Percentiles rank a stretch among this genome's conserved stretches.
These are phyloP conservation scores for Crossaster papposus DNA, from an alignment of 53 echinoderm and acorn worm genomes.

Conservation along the genomic window DNA sequence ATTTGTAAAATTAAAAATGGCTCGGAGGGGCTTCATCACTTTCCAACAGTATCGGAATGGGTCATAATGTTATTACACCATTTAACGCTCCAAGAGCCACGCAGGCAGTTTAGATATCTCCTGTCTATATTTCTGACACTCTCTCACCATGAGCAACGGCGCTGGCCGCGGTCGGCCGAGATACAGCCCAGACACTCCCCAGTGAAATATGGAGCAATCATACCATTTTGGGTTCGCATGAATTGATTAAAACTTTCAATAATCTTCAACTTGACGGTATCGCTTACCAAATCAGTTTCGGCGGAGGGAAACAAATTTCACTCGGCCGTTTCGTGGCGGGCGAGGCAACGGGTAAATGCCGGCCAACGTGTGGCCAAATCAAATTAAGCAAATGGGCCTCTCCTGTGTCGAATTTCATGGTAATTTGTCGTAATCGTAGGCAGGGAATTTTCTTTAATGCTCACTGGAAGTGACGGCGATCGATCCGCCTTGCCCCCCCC, in stretches of 20 bases:
- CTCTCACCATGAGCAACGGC: neutral
- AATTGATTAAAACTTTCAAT: constrained; percentile 90
- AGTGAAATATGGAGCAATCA: constrained; percentile 85
- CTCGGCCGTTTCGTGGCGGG: constrained; percentile 56
- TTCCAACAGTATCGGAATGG: constrained; percentile 84
- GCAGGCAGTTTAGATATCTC: constrained; percentile 25
- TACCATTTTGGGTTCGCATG: constrained; percentile 84
- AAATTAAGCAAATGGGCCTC: constrained; percentile 89
- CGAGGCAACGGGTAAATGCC: constrained; percentile 41
- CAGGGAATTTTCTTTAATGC: constrained; percentile 63
- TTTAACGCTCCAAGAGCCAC: constrained; percentile 73
- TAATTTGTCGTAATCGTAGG: constrained; percentile 89
- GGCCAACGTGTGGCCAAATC: constrained; percentile 65
- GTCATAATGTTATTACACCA: constrained; percentile 80
- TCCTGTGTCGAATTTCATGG: constrained; percentile 87
- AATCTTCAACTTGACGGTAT: constrained; percentile 84
- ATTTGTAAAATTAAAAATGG: constrained; percentile 90
- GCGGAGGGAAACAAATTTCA: constrained; percentile 59
- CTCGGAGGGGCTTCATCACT: constrained; percentile 78
- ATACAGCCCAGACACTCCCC: neutral
- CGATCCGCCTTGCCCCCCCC: constrained; percentile 26
- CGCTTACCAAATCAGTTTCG: constrained; percentile 72
- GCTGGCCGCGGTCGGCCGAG: neutral
- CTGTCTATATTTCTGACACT: constrained; percentile 30
- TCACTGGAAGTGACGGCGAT: constrained; percentile 55